Conservation (phyloP, 2,113 vertebrate genomes). For the Albula goreensis region DNA sequence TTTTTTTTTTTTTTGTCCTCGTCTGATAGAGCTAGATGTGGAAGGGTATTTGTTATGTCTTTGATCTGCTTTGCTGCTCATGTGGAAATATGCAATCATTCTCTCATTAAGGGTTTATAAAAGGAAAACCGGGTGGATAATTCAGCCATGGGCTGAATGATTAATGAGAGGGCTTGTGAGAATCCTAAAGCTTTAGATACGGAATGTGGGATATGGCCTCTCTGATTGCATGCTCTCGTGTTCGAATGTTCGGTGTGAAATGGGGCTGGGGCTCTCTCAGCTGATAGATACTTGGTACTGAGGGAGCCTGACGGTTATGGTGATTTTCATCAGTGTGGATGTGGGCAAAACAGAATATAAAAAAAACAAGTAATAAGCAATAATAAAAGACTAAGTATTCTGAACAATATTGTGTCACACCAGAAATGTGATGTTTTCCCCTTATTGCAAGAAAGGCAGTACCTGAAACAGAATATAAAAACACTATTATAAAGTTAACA, state of each 20-base stretch:
- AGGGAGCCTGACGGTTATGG: background rate
- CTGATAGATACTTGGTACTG: slow-evolving; percentile 11
- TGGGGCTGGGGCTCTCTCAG: slow-evolving; percentile 1
- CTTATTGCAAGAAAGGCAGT: background rate
- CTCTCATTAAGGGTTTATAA: slow-evolving; percentile 35
- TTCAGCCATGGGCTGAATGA: slow-evolving; percentile 31
- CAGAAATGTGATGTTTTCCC: background rate
- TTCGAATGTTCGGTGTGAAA: slow-evolving; percentile 21
- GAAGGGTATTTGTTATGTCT: slow-evolving; percentile 27
- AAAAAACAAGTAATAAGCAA: background rate
- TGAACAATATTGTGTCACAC: background rate
- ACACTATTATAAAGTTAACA: too few species aligned
- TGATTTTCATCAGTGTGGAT: background rate
- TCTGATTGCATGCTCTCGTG: slow-evolving; percentile 9
- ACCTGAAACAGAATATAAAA: too few species aligned
- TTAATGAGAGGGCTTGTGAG: slow-evolving; percentile 25
- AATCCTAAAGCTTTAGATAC: slow-evolving; percentile 25
- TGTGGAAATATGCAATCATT: slow-evolving; percentile 45
- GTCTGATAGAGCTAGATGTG: slow-evolving; percentile 27
- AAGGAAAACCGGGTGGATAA: slow-evolving; percentile 30
- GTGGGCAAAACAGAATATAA: background rate
- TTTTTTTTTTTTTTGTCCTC: slow-evolving; percentile 32
- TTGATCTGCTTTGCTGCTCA: slow-evolving; percentile 37
- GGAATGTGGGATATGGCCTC: slow-evolving; percentile 19
- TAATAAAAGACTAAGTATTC: background rate